Conservation (phyloP, 2,888 invertebrate species). For the Protodeltote pygarga region DNA sequence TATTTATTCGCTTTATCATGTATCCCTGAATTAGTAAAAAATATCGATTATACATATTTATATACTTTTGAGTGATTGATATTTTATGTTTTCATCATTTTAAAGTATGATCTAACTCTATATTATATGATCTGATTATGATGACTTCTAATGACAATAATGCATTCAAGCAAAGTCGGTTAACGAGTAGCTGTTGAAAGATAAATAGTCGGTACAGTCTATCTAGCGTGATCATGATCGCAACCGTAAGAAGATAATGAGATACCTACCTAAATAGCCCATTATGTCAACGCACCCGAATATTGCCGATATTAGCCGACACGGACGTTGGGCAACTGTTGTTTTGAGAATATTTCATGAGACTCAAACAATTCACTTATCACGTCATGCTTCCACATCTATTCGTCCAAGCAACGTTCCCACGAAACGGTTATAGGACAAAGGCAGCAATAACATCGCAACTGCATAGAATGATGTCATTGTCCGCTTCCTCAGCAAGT, state of each 20-base stretch:
- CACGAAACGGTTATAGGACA: constrained; percentile 36
- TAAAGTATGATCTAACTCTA: too few species aligned
- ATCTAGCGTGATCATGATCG: constrained; percentile 36
- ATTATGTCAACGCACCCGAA: constrained; percentile 59
- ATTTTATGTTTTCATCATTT: too few species aligned
- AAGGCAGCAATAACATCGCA: constrained; percentile 23
- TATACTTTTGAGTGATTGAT: too few species aligned
- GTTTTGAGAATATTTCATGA: constrained; percentile 41
- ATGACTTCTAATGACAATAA: too few species aligned
- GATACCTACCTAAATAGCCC: constrained; percentile 61
- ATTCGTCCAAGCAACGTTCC: constrained; percentile 33
- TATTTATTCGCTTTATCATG: too few species aligned
- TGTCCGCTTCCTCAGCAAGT: neutral
- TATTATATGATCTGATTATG: too few species aligned
- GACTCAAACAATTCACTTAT: constrained; percentile 30
- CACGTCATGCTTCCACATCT: constrained; percentile 23
- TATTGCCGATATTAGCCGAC: constrained; percentile 29
- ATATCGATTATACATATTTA: too few species aligned
- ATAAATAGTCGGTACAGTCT: neutral
- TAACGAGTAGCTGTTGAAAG: constrained; percentile 1
- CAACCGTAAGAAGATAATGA: constrained; percentile 47
- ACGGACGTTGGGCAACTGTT: constrained; percentile 45
- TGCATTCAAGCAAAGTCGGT: neutral
- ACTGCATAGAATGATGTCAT: neutral
- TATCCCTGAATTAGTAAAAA: too few species aligned